phyloP scores from a whole-genome alignment of 2,797 vertebrate genomes.

The Ctenopoma multispine region DNA sequence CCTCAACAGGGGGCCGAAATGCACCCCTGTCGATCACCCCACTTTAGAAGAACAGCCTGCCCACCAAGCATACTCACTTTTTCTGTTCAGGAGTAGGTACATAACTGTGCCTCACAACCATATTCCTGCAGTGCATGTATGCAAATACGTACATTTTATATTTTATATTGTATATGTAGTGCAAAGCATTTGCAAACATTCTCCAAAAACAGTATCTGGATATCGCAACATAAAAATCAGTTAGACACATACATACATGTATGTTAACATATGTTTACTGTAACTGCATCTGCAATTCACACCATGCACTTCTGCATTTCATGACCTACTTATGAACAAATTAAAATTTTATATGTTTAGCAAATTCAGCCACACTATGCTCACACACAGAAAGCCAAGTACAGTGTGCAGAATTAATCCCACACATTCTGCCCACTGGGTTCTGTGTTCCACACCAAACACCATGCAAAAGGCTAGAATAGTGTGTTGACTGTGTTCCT shows the following conservation, averaged over 20 bases:
- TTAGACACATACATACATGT: not conserved
- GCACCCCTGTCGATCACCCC: conserved; percentile 73
- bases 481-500: conserved; percentile 37
- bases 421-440: conserved; percentile 70
- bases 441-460: conserved; percentile 46
- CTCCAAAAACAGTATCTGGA: not conserved
- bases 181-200: too few species aligned
- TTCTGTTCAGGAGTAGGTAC: not conserved
- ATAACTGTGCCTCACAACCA: conserved; percentile 10
- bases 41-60: conserved; percentile 31
- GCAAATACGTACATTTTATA: not conserved
- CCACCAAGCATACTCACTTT: conserved; percentile 5
- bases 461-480: conserved; percentile 44
- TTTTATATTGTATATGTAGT: too few species aligned
- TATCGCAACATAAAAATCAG: not conserved
- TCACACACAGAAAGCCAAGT: conserved; percentile 40
- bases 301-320: too few species aligned
- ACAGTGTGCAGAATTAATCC: conserved; percentile 67
- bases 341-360: conserved; percentile 61
- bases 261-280: not conserved
- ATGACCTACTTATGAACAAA: conserved; percentile 61
- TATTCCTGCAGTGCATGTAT: not conserved
- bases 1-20: conserved; percentile 69
- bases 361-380: conserved; percentile 38
- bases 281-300: conserved; percentile 20